These are phyloP conservation scores for Pomatorhinus ruficollis DNA, from an alignment of 2,113 vertebrate species.

Conservation along the genomic window DNA sequence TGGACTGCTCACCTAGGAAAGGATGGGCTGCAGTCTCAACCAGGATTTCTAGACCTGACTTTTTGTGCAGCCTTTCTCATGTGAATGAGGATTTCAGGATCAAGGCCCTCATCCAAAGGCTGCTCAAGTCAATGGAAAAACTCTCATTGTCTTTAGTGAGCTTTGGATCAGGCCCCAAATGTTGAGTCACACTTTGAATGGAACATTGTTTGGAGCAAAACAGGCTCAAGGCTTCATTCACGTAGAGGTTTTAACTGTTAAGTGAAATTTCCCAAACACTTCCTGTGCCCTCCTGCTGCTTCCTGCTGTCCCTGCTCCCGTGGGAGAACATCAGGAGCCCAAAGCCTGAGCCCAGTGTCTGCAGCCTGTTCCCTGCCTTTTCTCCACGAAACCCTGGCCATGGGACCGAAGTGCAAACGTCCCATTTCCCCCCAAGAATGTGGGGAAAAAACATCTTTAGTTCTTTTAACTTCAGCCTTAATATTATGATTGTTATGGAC, in stretches of 20 bases:
- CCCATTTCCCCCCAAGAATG: neutral
- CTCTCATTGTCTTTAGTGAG: constrained; percentile 46
- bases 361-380: neutral
- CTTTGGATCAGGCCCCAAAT: constrained; percentile 33
- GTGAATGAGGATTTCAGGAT: neutral
- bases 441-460: neutral
- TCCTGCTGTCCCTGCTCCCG: neutral
- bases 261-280: neutral
- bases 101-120: constrained; percentile 32
- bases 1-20: neutral
- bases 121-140: constrained; percentile 49
- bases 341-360: neutral
- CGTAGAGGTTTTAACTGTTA: neutral
- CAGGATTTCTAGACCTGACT: neutral
- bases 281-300: neutral
- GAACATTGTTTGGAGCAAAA: constrained; percentile 56
- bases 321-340: neutral
- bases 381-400: neutral
- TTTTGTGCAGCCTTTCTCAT: neutral
- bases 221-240: constrained; percentile 30
- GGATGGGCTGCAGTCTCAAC: neutral
- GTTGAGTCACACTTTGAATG: constrained; percentile 49
- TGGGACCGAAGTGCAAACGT: neutral
- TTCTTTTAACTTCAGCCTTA: neutral
- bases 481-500: neutral